These are phyloP conservation scores for Dione vanillae DNA, from an alignment of 2,888 invertebrate genomes.

Conservation along the genomic window DNA sequence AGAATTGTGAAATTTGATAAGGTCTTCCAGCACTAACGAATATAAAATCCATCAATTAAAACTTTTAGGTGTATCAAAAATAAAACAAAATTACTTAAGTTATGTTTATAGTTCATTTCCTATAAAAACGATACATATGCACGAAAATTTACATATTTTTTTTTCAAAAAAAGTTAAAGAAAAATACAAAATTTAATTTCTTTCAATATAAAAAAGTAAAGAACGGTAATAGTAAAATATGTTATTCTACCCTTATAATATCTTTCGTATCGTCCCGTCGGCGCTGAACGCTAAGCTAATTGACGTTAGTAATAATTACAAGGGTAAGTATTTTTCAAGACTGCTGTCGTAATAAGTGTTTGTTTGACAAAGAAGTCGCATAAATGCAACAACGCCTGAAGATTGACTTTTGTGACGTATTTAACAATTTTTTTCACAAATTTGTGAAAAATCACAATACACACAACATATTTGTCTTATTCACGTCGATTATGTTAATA, in stretches of 20 bases:
- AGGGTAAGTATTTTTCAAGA: not conserved
- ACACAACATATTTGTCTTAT: not conserved
- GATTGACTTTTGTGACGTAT: constrained; percentile 1
- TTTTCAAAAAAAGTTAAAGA: too few species aligned
- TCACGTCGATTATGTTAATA: not conserved
- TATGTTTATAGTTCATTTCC: too few species aligned
- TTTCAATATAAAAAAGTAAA: too few species aligned
- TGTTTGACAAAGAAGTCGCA: constrained; percentile 13
- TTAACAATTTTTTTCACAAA: not conserved
- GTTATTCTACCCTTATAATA: not conserved
- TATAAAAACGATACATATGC: too few species aligned
- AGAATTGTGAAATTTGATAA: too few species aligned
- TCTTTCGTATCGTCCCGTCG: not conserved
- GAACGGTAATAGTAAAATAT: not conserved
- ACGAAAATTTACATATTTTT: too few species aligned
- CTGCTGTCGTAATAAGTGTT: not conserved
- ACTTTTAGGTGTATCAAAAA: too few species aligned
- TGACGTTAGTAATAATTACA: constrained; percentile 13
- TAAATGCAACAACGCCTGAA: constrained; percentile 2
- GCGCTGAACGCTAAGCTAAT: not conserved
- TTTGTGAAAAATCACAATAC: not conserved
- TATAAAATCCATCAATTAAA: too few species aligned
- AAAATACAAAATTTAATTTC: too few species aligned
- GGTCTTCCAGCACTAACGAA: too few species aligned
- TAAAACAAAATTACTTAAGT: too few species aligned